Conservation (phyloP, 2,113 vertebrate genomes). For the Pipra filicauda region DNA sequence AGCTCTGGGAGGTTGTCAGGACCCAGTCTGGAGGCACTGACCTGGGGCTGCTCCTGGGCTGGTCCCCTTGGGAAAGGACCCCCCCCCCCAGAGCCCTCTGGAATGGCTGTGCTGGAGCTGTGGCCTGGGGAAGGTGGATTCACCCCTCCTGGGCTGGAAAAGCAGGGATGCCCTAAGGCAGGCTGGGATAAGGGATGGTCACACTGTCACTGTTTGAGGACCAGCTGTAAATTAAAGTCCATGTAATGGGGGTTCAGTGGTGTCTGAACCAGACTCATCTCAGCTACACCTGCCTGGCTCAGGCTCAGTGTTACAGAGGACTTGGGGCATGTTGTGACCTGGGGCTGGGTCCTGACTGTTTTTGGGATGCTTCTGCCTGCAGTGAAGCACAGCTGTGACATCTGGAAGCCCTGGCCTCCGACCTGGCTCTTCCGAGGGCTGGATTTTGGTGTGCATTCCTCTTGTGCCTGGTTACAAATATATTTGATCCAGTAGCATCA, state of each 20-base stretch:
- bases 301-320: not conserved
- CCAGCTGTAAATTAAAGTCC: fast-evolving
- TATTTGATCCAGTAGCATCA: fast-evolving
- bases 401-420: not conserved
- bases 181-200: fast-evolving
- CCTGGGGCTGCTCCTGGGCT: not conserved
- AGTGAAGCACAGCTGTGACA: not conserved
- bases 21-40: not conserved
- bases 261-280: not conserved
- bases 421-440: not conserved
- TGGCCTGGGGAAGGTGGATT: not conserved
- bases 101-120: not conserved
- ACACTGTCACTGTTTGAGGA: not conserved
- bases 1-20: not conserved
- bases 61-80: not conserved
- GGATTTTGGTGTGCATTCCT: not conserved
- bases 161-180: not conserved
- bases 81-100: not conserved
- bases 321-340: not conserved
- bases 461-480: not conserved
- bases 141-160: not conserved
- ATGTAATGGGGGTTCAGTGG: fast-evolving
- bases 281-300: fast-evolving
- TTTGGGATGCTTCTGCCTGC: not conserved
- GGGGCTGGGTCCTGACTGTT: not conserved